These are phyloP conservation scores for Asarcornis scutulata DNA, from an alignment of 2,113 vertebrate species.

Conservation along the genomic window DNA sequence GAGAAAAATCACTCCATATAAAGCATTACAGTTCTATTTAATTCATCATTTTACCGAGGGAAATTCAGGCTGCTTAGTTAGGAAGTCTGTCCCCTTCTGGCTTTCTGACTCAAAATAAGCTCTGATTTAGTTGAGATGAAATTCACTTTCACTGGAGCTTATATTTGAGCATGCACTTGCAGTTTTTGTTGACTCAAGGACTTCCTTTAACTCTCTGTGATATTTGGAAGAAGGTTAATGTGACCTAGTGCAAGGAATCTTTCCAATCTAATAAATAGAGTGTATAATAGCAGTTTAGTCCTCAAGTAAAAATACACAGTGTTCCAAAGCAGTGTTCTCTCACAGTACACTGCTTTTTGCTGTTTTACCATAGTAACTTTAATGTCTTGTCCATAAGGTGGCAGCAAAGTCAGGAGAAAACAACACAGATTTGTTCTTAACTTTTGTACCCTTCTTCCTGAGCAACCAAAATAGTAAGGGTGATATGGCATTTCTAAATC, in stretches of 20 bases:
- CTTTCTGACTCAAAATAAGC: constrained; percentile 32
- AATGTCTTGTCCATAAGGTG: constrained; percentile 57
- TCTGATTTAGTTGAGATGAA: constrained; percentile 43
- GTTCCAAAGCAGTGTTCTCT: neutral
- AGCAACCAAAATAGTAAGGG: neutral
- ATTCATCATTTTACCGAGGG: neutral
- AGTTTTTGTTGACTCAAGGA: constrained; percentile 45
- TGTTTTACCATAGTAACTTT: neutral
- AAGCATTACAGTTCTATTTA: neutral
- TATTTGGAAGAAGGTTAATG: neutral
- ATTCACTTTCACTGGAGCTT: neutral
- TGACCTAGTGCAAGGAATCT: neutral
- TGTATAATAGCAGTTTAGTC: neutral
- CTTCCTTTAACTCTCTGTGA: constrained; percentile 27
- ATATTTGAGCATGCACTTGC: neutral
- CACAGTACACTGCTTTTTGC: neutral
- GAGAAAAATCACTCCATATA: neutral
- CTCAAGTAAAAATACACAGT: neutral
- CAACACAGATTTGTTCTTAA: neutral
- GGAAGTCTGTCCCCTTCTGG: neutral
- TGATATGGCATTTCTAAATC: neutral
- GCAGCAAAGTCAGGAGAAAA: constrained; percentile 61
- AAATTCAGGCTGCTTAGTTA: neutral
- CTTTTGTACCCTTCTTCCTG: neutral
- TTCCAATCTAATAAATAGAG: neutral